Conservation (phyloP, 2,888 invertebrate genomes). For the Artemia sinica region DNA sequence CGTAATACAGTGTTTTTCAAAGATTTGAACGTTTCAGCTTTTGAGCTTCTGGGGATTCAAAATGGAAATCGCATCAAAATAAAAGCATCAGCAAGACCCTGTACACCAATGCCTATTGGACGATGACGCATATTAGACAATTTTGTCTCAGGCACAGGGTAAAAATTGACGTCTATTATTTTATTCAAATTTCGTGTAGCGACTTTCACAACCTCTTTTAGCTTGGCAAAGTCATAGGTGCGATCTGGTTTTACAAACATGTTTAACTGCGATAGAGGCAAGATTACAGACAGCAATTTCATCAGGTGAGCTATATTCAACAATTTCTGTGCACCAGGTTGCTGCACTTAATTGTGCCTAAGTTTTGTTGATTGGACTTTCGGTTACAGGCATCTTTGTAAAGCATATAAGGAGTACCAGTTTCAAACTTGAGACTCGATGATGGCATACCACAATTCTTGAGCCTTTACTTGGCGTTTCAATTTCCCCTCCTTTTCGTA, state of each 20-base stretch:
- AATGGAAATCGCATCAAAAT: conserved; percentile 82
- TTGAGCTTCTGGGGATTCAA: conserved; percentile 69
- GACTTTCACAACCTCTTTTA: conserved; percentile 70
- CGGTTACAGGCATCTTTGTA: conserved; percentile 90
- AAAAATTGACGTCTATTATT: conserved; percentile 89
- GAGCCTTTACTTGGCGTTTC: conserved; percentile 49
- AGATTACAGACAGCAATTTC: conserved; percentile 93
- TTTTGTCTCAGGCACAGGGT: conserved; percentile 66
- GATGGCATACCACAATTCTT: conserved; percentile 79
- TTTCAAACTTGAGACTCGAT: conserved; percentile 85
- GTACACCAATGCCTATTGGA: conserved; percentile 71
- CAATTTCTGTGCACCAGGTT: conserved; percentile 92
- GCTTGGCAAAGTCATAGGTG: conserved; percentile 67
- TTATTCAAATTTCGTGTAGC: conserved; percentile 82
- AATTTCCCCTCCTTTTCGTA: conserved; percentile 66
- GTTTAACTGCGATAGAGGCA: conserved; percentile 89
- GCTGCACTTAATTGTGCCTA: conserved; percentile 94
- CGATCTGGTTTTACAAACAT: conserved; percentile 68
- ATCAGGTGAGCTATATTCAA: conserved; percentile 77
- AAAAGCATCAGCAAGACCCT: conserved; percentile 92
- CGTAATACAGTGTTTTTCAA: conserved; percentile 94
- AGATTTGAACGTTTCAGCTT: conserved; percentile 85
- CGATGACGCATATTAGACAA: conserved; percentile 61
- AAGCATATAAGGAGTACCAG: conserved; percentile 92
- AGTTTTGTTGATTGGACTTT: conserved; percentile 92